Percentiles rank a stretch among this genome's conserved stretches.
Evolutionary conservation across 1,140 invertebrate species (phyloP).

Genomic region (Caerostris extrusa): DNA sequence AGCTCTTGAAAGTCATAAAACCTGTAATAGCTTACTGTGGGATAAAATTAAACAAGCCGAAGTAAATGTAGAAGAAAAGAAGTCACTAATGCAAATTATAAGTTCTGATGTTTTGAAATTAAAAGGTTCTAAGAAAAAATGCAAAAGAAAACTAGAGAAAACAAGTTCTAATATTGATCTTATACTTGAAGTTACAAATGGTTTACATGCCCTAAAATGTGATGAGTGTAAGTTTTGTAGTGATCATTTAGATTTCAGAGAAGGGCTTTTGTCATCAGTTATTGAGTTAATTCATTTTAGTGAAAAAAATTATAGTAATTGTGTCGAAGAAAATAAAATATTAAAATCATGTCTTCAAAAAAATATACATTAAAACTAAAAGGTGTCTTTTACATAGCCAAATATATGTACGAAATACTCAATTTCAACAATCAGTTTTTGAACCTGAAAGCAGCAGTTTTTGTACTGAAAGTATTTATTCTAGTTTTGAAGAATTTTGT

Average conservation of each 20-base stretch:
- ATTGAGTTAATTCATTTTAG: conserved; percentile 73
- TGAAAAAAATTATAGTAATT: conserved; percentile 70
- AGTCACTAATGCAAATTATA: conserved; percentile 59
- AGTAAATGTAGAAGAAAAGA: conserved; percentile 69
- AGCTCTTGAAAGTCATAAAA: conserved; percentile 73
- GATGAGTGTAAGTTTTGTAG: conserved; percentile 69
- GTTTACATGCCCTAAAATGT: conserved; percentile 69
- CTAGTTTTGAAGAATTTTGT: conserved; percentile 75
- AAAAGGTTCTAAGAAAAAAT: conserved; percentile 59
- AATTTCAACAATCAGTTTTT: background rate
- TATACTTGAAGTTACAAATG: conserved; percentile 74
- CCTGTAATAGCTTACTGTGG: conserved; percentile 71
- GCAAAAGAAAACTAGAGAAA: conserved; percentile 52
- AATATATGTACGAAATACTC: conserved; percentile 54
- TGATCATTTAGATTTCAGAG: conserved; percentile 72
- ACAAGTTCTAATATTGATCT: conserved; percentile 61
- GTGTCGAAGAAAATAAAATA: conserved; percentile 67
- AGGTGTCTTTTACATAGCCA: conserved; percentile 65
- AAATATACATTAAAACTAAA: conserved; percentile 72
- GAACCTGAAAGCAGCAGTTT: conserved; percentile 5
- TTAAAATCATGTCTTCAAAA: conserved; percentile 69
- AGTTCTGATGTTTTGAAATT: conserved; percentile 63
- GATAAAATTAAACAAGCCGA: conserved; percentile 70
- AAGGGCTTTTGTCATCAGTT: conserved; percentile 64
- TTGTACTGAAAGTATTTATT: conserved; percentile 60